phyloP scores from a whole-genome alignment of 2,888 invertebrate species.

The Eledona agricola region DNA sequence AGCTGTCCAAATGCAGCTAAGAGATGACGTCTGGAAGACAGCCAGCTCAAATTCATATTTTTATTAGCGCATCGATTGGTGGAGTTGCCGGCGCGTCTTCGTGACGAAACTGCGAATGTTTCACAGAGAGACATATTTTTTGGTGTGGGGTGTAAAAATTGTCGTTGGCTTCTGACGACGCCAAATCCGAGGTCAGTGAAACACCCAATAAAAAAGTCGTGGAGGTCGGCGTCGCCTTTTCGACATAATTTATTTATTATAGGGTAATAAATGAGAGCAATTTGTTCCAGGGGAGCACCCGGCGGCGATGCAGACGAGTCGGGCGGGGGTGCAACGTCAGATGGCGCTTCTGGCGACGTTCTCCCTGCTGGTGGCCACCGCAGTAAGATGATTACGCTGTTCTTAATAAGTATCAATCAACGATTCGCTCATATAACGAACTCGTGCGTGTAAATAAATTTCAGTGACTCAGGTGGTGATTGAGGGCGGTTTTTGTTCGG shows the following conservation, averaged over 20 bases:
- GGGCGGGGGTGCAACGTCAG: constrained; percentile 56
- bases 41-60: background rate
- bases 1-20: no score
- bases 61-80: background rate
- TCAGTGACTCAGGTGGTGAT: constrained; percentile 20
- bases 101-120: no score
- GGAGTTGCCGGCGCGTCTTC: no score
- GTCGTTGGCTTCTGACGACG: constrained; percentile 14
- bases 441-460: constrained; percentile 39
- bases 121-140: no score
- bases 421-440: constrained; percentile 43
- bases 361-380: constrained; percentile 48
- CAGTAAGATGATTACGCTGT: constrained; percentile 56
- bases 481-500: constrained; percentile 9
- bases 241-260: constrained; percentile 39
- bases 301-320: constrained; percentile 85
- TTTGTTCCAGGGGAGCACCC: constrained; percentile 79
- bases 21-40: background rate
- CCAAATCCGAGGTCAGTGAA: constrained; percentile 22
- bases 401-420: constrained; percentile 47
- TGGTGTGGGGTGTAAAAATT: constrained; percentile 15
- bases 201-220: constrained; percentile 29
- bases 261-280: constrained; percentile 42
- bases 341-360: constrained; percentile 52
- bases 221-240: constrained; percentile 18